These are phyloP conservation scores for Neria commutata DNA, from an alignment of 2,888 invertebrate species.

Conservation along the genomic window DNA sequence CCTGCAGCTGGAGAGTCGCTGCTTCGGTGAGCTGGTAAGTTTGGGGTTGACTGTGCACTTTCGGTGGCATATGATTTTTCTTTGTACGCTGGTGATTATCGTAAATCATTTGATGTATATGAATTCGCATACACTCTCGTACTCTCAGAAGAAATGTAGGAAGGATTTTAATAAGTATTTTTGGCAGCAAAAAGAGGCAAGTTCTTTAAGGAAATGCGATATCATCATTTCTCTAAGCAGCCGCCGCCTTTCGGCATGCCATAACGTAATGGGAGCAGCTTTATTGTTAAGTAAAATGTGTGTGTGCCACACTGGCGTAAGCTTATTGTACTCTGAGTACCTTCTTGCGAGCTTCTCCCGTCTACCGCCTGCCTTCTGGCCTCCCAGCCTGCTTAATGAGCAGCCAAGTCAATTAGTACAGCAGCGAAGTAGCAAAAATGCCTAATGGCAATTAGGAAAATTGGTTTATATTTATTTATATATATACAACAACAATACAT, in stretches of 20 bases:
- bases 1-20: too few relatives aligned
- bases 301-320: not conserved
- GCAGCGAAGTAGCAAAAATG: slow-evolving; percentile 43
- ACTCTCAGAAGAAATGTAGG: not conserved
- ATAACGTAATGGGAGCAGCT: not conserved
- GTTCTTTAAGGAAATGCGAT: not conserved
- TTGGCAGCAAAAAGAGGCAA: not conserved
- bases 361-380: slow-evolving; percentile 9
- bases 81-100: slow-evolving; percentile 26
- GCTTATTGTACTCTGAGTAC: slow-evolving; percentile 4
- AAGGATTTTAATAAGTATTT: too few relatives aligned
- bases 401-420: slow-evolving; percentile 56
- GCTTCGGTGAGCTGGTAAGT: too few relatives aligned
- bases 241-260: not conserved
- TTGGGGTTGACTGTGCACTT: too few relatives aligned
- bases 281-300: not conserved
- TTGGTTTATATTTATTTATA: slow-evolving; percentile 61
- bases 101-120: slow-evolving; percentile 32
- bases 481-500: slow-evolving; percentile 22
- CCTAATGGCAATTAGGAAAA: slow-evolving; percentile 61
- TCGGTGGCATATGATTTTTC: too few relatives aligned
- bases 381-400: slow-evolving; percentile 51
- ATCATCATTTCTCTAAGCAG: not conserved
- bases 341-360: slow-evolving; percentile 15
- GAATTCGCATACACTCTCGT: slow-evolving; percentile 8